Percentiles rank a stretch among this genome's conserved stretches.
These are phyloP conservation scores for Triplophysa dalaica DNA, from an alignment of 2,113 vertebrate genomes.

Conservation along the genomic window DNA sequence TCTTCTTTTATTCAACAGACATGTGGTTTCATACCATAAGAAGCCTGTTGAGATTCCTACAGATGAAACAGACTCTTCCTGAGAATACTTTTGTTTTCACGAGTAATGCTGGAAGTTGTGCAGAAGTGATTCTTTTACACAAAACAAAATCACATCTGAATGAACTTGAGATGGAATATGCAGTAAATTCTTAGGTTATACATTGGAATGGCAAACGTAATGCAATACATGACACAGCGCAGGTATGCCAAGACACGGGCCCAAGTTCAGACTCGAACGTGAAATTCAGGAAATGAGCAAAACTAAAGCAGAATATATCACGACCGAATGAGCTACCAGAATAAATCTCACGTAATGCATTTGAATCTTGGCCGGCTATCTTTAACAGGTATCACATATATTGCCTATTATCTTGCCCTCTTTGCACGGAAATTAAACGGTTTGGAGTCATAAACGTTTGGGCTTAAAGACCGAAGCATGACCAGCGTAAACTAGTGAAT, in stretches of 20 bases:
- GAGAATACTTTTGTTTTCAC: not conserved
- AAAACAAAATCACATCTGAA: conserved; percentile 1
- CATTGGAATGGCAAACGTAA: not conserved
- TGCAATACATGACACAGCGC: not conserved
- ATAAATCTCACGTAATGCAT: not conserved
- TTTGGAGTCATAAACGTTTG: not conserved
- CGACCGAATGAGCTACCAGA: not conserved
- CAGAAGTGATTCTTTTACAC: not conserved
- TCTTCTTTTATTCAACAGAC: conserved; percentile 29
- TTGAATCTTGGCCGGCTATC: not conserved
- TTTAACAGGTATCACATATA: not conserved
- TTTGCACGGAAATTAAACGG: not conserved
- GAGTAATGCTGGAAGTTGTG: not conserved
- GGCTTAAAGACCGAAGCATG: not conserved
- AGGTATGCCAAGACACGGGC: not conserved
- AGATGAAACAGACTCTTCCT: conserved; percentile 16
- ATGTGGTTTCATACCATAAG: conserved; percentile 9
- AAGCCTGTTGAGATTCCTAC: not conserved
- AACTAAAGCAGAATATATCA: too few species aligned
- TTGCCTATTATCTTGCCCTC: not conserved
- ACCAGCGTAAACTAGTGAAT: too few species aligned
- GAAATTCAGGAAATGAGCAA: not conserved
- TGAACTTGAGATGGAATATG: not conserved
- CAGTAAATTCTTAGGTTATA: not conserved
- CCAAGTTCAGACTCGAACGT: not conserved